Percentiles rank a stretch among this genome's conserved stretches.
Conservation (phyloP, 1,140 invertebrate species). For the Penaeus chinensis region DNA sequence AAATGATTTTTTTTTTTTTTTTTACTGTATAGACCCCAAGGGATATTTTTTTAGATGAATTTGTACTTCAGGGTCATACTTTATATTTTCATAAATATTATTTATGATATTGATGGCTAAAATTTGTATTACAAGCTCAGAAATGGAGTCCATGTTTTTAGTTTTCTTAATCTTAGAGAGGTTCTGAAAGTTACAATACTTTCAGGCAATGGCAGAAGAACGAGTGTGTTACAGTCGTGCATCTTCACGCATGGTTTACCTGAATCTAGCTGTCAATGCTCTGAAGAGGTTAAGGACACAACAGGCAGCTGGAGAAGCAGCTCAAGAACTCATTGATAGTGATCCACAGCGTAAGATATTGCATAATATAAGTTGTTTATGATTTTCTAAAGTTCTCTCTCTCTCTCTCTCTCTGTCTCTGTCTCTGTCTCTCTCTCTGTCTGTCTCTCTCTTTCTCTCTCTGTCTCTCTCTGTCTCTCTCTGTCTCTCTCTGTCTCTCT, state of each 20-base stretch:
- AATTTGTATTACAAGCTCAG: no score
- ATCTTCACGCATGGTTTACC: conserved; percentile 79
- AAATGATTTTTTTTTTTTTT: neutral
- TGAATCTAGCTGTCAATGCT: conserved; percentile 84
- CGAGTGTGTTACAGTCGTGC: conserved; percentile 65
- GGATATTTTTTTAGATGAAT: no score
- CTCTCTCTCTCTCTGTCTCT: no score
- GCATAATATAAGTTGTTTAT: neutral
- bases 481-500: no score
- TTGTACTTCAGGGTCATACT: no score
- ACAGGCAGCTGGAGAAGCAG: conserved; percentile 64
- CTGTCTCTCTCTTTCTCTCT: no score
- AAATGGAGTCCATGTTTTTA: neutral
- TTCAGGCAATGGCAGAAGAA: conserved; percentile 68
- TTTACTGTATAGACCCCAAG: no score
- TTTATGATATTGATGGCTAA: no score
- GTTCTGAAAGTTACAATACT: conserved; percentile 59
- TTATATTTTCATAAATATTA: no score
- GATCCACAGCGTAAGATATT: conserved; percentile 58
- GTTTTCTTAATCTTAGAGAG: neutral
- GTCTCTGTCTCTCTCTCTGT: no score
- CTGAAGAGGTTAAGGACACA: conserved; percentile 75
- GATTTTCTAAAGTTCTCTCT: no score
- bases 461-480: no score
- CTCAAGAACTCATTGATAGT: conserved; percentile 55